Conservation (phyloP, 1,140 invertebrate species). For the Brachionus paranguensis region DNA sequence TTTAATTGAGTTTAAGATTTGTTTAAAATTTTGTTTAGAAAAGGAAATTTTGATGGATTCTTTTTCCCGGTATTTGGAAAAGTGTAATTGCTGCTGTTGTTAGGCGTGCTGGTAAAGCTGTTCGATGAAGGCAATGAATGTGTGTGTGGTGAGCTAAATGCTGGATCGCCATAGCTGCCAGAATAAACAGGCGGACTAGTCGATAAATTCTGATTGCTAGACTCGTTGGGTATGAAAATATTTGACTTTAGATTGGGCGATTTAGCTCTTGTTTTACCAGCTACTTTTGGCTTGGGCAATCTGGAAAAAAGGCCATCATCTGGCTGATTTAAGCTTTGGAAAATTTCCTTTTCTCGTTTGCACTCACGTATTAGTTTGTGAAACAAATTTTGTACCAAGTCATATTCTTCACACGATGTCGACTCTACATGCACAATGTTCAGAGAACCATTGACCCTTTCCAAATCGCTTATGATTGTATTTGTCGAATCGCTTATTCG, state of each 20-base stretch:
- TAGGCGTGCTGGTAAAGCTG: not conserved
- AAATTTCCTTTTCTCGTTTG: not conserved
- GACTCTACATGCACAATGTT: not conserved
- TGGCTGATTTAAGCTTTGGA: not conserved
- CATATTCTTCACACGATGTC: slow-evolving; percentile 18
- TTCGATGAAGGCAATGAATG: not conserved
- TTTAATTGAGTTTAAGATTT: not conserved
- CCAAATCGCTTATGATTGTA: not conserved
- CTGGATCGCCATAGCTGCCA: not conserved
- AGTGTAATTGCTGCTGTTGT: not conserved
- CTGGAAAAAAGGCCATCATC: not conserved
- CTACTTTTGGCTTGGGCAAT: not conserved
- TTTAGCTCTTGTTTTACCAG: not conserved
- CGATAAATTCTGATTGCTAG: not conserved
- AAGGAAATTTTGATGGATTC: slow-evolving; percentile 12
- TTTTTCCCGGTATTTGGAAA: not conserved
- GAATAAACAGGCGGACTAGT: not conserved
- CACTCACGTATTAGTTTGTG: not conserved
- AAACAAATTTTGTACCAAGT: not conserved
- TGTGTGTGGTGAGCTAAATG: not conserved
- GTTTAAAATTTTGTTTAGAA: slow-evolving; percentile 13
- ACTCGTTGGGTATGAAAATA: not conserved
- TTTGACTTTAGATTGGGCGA: not conserved
- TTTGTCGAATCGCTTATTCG: slow-evolving; percentile 20
- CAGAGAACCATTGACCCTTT: not conserved